Evolutionary conservation across 2,797 vertebrate genomes (phyloP).

Genomic region (Poecile montanus): DNA sequence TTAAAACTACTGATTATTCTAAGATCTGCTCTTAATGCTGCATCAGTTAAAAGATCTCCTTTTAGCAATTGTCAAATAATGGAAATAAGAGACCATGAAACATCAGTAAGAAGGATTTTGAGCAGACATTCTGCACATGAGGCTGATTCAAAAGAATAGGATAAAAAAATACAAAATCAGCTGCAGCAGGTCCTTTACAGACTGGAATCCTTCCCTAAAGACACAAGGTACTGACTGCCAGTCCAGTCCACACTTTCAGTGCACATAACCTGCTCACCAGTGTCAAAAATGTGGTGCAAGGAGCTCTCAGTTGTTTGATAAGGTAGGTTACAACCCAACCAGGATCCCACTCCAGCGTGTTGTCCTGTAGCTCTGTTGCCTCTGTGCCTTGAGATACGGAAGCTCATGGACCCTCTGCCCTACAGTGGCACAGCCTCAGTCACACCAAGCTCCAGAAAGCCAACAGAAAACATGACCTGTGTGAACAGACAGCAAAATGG

Average conservation of each 20-base stretch:
- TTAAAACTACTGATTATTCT: slow-evolving; percentile 47
- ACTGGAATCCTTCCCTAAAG: neutral
- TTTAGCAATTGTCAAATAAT: slow-evolving; percentile 53
- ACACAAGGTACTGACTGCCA: neutral
- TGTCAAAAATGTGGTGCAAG: neutral
- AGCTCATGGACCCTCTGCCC: neutral
- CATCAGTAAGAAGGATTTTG: neutral
- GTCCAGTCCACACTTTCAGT: slow-evolving; percentile 41
- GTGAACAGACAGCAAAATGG: slow-evolving; percentile 22
- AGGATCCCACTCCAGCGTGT: neutral
- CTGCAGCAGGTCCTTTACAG: neutral
- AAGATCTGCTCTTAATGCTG: slow-evolving; percentile 24
- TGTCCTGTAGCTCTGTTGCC: neutral
- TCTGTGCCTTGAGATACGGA: accelerated
- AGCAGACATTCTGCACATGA: neutral
- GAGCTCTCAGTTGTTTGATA: neutral
- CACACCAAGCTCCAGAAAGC: neutral
- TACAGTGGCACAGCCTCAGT: neutral
- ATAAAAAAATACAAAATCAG: neutral
- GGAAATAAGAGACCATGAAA: slow-evolving; percentile 25
- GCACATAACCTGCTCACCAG: neutral
- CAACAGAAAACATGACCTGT: neutral
- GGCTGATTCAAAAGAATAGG: neutral
- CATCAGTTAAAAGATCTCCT: slow-evolving; percentile 22
- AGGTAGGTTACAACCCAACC: neutral